These are phyloP conservation scores for Lampris incognitus DNA, from an alignment of 2,113 vertebrate genomes.

Conservation along the genomic window DNA sequence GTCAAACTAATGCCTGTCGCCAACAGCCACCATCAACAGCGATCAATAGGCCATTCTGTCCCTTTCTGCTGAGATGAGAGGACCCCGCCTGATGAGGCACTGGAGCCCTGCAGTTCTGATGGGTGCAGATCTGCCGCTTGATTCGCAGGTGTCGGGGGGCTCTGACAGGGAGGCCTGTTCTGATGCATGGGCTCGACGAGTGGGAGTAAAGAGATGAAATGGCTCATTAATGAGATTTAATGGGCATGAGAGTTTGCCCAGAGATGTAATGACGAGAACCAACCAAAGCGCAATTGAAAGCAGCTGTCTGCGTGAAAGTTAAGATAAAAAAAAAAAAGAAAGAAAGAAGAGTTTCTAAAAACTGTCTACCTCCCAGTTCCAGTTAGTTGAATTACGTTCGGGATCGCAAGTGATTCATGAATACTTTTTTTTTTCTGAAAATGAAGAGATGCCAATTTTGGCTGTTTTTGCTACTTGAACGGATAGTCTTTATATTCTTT, in stretches of 20 bases:
- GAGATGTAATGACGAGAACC: conserved; percentile 14
- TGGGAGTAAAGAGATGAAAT: conserved; percentile 52
- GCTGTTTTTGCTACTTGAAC: too few species aligned
- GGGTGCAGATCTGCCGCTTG: conserved; percentile 49
- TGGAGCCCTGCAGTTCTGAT: conserved; percentile 45
- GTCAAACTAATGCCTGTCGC: conserved; percentile 21
- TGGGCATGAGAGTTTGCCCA: conserved; percentile 3
- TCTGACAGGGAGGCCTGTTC: conserved; percentile 31
- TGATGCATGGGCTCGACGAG: conserved; percentile 43
- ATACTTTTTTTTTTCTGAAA: too few species aligned
- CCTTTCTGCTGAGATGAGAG: conserved; percentile 50
- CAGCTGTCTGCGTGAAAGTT: too few species aligned
- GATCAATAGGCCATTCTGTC: conserved; percentile 55
- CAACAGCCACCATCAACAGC: conserved; percentile 19
- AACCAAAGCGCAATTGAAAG: neutral
- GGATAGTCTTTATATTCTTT: too few species aligned
- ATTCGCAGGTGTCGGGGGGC: conserved; percentile 54
- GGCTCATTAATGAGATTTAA: conserved; percentile 18
- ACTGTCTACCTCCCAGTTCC: too few species aligned
- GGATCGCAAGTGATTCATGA: too few species aligned
- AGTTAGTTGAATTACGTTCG: too few species aligned
- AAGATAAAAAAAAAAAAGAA: too few species aligned
- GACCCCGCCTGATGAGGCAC: conserved; percentile 50
- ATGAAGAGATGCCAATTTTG: too few species aligned
- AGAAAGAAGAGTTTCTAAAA: too few species aligned